Percentiles rank a stretch among this genome's conserved stretches.
Evolutionary conservation across 2,797 vertebrate species (phyloP).

Genomic region (Cephalopachus bancanus): DNA sequence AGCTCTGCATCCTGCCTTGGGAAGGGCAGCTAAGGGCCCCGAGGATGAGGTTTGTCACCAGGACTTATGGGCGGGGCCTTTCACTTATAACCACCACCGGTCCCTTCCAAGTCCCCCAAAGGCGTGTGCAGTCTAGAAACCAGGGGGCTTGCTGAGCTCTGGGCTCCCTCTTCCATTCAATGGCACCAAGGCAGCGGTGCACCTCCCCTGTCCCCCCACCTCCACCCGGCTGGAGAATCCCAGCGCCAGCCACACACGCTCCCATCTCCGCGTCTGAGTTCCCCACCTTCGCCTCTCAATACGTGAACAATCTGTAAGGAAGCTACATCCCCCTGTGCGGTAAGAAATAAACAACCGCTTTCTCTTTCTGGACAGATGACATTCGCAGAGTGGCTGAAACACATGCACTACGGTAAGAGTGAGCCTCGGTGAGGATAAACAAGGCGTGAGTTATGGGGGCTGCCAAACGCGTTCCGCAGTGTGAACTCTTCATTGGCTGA

Average conservation of each 20-base stretch:
- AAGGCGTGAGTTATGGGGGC: not conserved
- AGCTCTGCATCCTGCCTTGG: rapidly evolving
- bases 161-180: not conserved
- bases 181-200: rapidly evolving
- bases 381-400: not conserved
- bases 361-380: slow-evolving; percentile 67
- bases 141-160: not conserved
- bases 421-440: slow-evolving; percentile 1
- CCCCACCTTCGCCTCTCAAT: not conserved
- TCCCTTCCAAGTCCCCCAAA: not conserved
- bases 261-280: not conserved
- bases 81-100: not conserved
- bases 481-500: not conserved
- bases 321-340: not conserved
- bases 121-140: not conserved
- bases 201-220: rapidly evolving
- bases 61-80: not conserved
- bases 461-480: not conserved
- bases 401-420: not conserved
- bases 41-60: not conserved
- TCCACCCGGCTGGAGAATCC: not conserved
- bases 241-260: not conserved
- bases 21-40: rapidly evolving
- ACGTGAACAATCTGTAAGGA: not conserved
- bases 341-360: slow-evolving; percentile 55